Conservation (phyloP, 1,140 invertebrate genomes). For the Habropoda laboriosa region DNA sequence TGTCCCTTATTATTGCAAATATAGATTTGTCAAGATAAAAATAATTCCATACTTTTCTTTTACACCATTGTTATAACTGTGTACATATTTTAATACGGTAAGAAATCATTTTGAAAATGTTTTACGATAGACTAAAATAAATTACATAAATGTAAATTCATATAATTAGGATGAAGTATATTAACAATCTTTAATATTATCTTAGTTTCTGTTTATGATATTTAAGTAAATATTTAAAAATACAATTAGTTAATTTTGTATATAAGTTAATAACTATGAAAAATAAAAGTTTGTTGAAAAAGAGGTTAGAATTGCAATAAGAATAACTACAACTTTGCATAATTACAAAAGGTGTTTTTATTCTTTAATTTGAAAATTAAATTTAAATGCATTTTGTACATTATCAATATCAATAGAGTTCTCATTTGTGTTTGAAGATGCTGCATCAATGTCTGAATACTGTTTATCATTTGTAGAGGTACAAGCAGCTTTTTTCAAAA, state of each 20-base stretch:
- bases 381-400: constrained; percentile 40
- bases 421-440: not conserved
- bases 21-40: too few species aligned
- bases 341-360: constrained; percentile 16
- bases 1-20: too few species aligned
- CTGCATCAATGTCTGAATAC: not conserved
- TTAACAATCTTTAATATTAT: not conserved
- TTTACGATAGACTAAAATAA: too few species aligned
- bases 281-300: not conserved
- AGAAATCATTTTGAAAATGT: too few species aligned
- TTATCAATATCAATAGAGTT: not conserved
- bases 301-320: not conserved
- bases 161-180: too few species aligned
- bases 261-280: too few species aligned
- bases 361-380: constrained; percentile 55
- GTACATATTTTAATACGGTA: too few species aligned
- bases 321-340: not conserved
- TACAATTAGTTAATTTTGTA: too few species aligned
- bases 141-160: not conserved
- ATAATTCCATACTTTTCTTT: too few species aligned
- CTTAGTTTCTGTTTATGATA: not conserved
- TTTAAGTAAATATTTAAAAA: not conserved
- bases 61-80: too few species aligned
- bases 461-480: not conserved
- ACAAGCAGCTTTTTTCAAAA: constrained; percentile 80